A percentile compares a stretch with the other conserved stretches of the same genome.
Conservation (phyloP, 2,888 invertebrate genomes). For the Drosophila testacea region DNA sequence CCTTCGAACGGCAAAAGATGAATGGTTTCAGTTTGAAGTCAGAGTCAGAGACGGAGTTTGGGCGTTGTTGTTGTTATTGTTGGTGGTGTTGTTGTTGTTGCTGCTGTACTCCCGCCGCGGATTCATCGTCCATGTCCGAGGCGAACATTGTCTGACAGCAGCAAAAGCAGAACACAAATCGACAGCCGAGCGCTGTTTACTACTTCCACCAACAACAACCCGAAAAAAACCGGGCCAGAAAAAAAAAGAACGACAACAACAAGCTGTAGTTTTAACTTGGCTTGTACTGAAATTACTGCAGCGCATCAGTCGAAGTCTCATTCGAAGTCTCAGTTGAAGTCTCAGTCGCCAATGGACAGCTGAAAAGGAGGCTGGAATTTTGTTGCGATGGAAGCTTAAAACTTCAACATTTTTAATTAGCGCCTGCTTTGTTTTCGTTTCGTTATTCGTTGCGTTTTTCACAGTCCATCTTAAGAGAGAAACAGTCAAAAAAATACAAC, state of each 20-base stretch:
- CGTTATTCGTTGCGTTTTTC: slow-evolving; percentile 79
- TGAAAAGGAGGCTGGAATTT: slow-evolving; percentile 80
- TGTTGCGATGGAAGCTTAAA: slow-evolving; percentile 70
- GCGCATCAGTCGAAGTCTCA: slow-evolving; percentile 36
- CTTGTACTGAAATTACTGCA: slow-evolving; percentile 73
- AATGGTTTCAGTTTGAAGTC: slow-evolving; percentile 56
- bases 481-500: slow-evolving; percentile 6
- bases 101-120: slow-evolving; percentile 47
- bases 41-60: slow-evolving; percentile 5
- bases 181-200: slow-evolving; percentile 75
- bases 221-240: slow-evolving; percentile 38
- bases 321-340: slow-evolving; percentile 22
- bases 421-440: slow-evolving; percentile 84
- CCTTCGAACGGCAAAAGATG: slow-evolving; percentile 78
- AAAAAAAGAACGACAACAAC: slow-evolving; percentile 41
- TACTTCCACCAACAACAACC: slow-evolving; percentile 53
- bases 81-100: slow-evolving; percentile 10
- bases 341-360: slow-evolving; percentile 68
- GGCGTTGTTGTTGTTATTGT: slow-evolving; percentile 47
- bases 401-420: slow-evolving; percentile 85
- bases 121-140: slow-evolving; percentile 54
- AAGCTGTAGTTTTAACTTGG: slow-evolving; percentile 26
- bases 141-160: slow-evolving; percentile 62
- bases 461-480: slow-evolving; percentile 11
- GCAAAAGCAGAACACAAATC: slow-evolving; percentile 67